These are phyloP conservation scores for Sceloporus tristichus DNA, from an alignment of 2,113 vertebrate genomes.

Conservation along the genomic window DNA sequence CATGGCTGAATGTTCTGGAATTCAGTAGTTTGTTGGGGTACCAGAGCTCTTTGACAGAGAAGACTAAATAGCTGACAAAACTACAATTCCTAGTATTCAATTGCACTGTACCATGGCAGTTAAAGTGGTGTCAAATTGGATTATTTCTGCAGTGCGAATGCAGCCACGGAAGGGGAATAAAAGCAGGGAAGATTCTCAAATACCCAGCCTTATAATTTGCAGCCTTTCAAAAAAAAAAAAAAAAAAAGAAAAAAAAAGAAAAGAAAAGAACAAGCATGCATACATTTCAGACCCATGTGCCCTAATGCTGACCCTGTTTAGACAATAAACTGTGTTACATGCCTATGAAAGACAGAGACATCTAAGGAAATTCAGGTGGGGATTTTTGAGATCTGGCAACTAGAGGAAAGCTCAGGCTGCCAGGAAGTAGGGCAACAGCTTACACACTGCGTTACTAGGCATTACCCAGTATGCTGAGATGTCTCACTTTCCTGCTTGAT, in stretches of 20 bases:
- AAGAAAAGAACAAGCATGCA: neutral
- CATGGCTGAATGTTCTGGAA: too few relatives aligned
- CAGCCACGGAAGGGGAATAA: neutral
- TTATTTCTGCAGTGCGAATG: too few relatives aligned
- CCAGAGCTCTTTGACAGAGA: too few relatives aligned
- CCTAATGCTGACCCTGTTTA: neutral
- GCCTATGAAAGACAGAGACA: neutral
- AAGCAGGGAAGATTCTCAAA: neutral
- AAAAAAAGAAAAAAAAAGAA: too few relatives aligned
- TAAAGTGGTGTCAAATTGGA: too few relatives aligned
- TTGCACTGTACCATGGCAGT: too few relatives aligned
- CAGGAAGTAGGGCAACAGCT: neutral
- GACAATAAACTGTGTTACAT: neutral
- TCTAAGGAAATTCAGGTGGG: neutral
- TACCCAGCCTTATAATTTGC: too few relatives aligned
- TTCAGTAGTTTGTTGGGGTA: too few relatives aligned
- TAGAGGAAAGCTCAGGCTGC: neutral
- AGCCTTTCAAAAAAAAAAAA: neutral
- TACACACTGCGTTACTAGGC: neutral
- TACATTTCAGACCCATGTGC: neutral
- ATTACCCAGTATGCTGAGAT: neutral
- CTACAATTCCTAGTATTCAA: too few relatives aligned
- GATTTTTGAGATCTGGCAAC: neutral
- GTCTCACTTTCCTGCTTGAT: rapidly evolving
- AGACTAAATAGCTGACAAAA: too few relatives aligned